These are phyloP conservation scores for Misgurnus mizolepis DNA, from an alignment of 2,113 vertebrate species.

Conservation along the genomic window DNA sequence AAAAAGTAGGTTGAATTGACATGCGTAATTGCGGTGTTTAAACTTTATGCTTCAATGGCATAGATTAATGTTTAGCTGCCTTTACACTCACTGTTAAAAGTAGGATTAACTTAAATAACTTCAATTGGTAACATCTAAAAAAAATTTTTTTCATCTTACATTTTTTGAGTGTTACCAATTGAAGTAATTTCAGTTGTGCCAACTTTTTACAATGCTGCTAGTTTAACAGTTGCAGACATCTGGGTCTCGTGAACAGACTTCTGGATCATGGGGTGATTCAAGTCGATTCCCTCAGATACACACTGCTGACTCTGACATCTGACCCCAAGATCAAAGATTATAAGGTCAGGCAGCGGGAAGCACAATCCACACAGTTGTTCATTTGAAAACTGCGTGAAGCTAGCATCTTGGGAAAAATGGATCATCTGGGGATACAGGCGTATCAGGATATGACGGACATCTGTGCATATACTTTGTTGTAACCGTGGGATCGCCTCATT, in stretches of 20 bases:
- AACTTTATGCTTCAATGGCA: not conserved
- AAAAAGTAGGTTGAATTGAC: no score
- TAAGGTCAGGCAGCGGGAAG: slow-evolving; percentile 14
- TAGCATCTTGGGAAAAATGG: slow-evolving; percentile 32
- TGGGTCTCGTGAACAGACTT: not conserved
- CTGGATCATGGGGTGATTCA: not conserved
- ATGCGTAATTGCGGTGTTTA: no score
- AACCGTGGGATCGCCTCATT: not conserved
- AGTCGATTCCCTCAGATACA: not conserved
- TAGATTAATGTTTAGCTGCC: not conserved
- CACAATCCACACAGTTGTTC: slow-evolving; percentile 12
- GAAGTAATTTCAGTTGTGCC: no score
- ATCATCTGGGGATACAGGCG: slow-evolving; percentile 8
- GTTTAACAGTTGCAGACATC: not conserved
- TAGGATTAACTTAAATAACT: no score
- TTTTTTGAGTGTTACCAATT: no score
- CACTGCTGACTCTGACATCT: slow-evolving; percentile 28
- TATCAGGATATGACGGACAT: slow-evolving; percentile 6
- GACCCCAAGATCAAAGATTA: slow-evolving; percentile 38
- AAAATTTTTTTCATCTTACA: no score
- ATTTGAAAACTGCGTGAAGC: slow-evolving; percentile 31
- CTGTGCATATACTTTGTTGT: not conserved
- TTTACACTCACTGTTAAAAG: no score
- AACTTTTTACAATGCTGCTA: no score
- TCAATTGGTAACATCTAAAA: no score